These are phyloP conservation scores for Antrozous pallidus DNA, from an alignment of 2,797 vertebrate genomes.

Conservation along the genomic window DNA sequence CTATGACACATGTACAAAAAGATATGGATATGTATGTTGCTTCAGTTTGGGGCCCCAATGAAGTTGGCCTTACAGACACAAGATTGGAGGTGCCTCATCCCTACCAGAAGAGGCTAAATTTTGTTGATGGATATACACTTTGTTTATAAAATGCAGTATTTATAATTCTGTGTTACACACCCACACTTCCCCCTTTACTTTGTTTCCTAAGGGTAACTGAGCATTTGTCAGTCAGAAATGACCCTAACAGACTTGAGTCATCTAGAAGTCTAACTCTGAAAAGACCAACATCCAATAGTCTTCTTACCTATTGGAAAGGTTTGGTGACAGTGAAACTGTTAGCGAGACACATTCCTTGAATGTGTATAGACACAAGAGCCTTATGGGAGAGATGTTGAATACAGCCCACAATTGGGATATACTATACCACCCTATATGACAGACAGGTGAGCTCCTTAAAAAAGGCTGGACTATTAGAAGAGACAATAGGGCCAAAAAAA, in stretches of 20 bases:
- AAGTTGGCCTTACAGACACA: background rate
- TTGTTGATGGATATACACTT: background rate
- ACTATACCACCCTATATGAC: background rate
- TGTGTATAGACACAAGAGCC: background rate
- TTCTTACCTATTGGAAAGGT: background rate
- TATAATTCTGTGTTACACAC: background rate
- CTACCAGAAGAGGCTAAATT: background rate
- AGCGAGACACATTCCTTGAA: background rate
- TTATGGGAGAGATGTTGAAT: background rate
- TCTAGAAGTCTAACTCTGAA: background rate
- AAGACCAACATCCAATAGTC: background rate
- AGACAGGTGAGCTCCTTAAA: background rate
- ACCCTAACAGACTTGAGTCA: background rate
- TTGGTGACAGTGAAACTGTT: background rate
- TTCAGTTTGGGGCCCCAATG: background rate
- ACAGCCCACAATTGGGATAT: background rate
- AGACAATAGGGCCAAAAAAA: background rate
- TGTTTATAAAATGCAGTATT: conserved; percentile 1
- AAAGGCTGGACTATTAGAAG: background rate
- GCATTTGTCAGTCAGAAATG: background rate
- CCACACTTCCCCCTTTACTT: background rate
- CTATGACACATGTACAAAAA: conserved; percentile 17
- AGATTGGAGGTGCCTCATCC: background rate
- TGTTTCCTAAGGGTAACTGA: background rate
- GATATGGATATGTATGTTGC: background rate